Percentiles rank a stretch among this genome's conserved stretches.
Evolutionary conservation across 2,113 vertebrate species (phyloP).

Genomic region (Centropristis striata): DNA sequence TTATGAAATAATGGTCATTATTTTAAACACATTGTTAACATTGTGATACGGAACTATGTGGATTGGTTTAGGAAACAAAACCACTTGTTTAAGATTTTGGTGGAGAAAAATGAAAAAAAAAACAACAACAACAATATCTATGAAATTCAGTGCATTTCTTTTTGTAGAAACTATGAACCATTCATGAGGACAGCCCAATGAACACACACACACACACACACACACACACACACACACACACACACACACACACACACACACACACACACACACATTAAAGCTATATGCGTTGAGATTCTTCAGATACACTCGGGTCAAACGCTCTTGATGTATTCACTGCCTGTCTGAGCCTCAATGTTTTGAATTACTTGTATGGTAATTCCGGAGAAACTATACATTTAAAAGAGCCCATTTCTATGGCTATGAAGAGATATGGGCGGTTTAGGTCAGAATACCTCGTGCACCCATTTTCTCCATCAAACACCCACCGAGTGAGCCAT

Average conservation of each 20-base stretch:
- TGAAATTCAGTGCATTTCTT: no score
- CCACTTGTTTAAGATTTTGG: no score
- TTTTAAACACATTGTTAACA: no score
- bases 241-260: constrained; percentile 24
- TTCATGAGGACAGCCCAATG: no score
- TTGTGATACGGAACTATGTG: no score
- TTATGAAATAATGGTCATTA: no score
- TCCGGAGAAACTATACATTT: constrained; percentile 81
- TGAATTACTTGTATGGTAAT: constrained; percentile 81
- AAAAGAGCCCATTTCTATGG: constrained; percentile 78
- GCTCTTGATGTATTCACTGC: constrained; percentile 61
- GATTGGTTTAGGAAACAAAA: no score
- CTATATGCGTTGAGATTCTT: constrained; percentile 58
- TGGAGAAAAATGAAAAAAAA: no score
- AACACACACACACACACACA: constrained; percentile 4
- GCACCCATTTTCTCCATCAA: constrained; percentile 73
- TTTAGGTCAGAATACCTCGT: constrained; percentile 62
- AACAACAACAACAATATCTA: no score
- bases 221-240: constrained; percentile 11
- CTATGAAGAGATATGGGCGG: constrained; percentile 65
- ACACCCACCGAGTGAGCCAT: constrained; percentile 61
- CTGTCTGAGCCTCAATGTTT: constrained; percentile 59
- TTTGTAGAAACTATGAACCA: no score
- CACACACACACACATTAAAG: not conserved
- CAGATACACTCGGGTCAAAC: constrained; percentile 58